These are phyloP conservation scores for Listronotus oregonensis DNA, from an alignment of 1,140 invertebrate genomes.

Conservation along the genomic window DNA sequence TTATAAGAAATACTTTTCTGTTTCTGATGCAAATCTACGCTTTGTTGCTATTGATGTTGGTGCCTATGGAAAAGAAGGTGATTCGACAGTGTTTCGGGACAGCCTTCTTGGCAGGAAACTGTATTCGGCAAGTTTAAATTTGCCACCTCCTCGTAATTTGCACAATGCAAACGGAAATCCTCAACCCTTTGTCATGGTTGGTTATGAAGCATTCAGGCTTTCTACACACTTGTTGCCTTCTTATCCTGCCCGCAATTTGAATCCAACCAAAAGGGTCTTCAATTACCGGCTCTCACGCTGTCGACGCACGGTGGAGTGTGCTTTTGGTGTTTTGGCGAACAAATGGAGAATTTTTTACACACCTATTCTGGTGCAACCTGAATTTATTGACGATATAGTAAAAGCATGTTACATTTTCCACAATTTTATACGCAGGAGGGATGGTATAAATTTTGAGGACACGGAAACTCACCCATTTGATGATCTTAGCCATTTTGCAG, in stretches of 20 bases:
- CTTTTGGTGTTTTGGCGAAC: too few species aligned
- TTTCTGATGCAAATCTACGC: neutral
- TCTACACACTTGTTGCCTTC: too few species aligned
- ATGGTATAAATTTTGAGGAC: neutral
- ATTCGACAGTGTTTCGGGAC: constrained; percentile 1
- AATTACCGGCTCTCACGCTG: too few species aligned
- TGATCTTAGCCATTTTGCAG: neutral
- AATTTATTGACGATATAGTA: too few species aligned
- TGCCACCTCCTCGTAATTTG: neutral
- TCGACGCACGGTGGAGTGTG: too few species aligned
- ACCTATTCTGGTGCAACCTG: too few species aligned
- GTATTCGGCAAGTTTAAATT: neutral
- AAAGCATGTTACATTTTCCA: neutral
- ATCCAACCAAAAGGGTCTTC: too few species aligned
- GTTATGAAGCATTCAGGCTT: too few species aligned
- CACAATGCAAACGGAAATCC: neutral
- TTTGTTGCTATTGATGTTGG: constrained; percentile 1
- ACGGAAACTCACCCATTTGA: neutral
- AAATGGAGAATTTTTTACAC: too few species aligned
- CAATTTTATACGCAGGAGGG: neutral
- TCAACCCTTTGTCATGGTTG: too few species aligned
- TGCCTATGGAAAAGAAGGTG: neutral
- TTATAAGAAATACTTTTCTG: constrained; percentile 5
- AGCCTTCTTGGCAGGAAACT: constrained; percentile 4
- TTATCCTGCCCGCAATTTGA: too few species aligned